phyloP scores from a whole-genome alignment of 1,140 invertebrate genomes.

The Cotesia vestalis region DNA sequence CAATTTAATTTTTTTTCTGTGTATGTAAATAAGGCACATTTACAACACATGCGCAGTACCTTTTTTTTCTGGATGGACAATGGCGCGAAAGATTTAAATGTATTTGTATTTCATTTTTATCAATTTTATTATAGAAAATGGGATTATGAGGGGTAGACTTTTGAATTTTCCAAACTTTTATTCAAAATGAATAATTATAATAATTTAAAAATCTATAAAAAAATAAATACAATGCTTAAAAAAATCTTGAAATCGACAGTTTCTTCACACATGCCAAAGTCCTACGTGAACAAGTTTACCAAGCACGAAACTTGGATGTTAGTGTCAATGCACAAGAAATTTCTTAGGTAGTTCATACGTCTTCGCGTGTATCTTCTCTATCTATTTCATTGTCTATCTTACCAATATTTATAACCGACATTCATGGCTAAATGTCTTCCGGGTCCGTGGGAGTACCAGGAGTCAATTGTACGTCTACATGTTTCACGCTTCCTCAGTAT shows the following conservation, averaged over 20 bases:
- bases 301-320: constrained; percentile 1
- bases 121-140: no score
- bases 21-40: no score
- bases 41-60: no score
- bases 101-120: no score
- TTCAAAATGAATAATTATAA: not conserved
- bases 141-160: no score
- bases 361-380: constrained; percentile 15
- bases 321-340: constrained; percentile 11
- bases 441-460: constrained; percentile 8
- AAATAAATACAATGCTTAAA: no score
- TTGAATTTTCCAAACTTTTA: no score
- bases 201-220: no score
- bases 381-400: constrained; percentile 12
- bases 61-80: no score
- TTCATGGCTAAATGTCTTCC: not conserved
- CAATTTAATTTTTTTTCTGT: no score
- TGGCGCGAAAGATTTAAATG: no score
- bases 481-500: not conserved
- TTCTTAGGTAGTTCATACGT: constrained; percentile 10
- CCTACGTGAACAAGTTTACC: not conserved
- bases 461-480: constrained; percentile 8
- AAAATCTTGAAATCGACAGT: not conserved
- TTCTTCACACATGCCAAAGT: not conserved
- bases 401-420: not conserved